A percentile compares a stretch with the other conserved stretches of the same genome.
Evolutionary conservation across 2,113 vertebrate species (phyloP).

Genomic region (Vanacampus margaritifer): DNA sequence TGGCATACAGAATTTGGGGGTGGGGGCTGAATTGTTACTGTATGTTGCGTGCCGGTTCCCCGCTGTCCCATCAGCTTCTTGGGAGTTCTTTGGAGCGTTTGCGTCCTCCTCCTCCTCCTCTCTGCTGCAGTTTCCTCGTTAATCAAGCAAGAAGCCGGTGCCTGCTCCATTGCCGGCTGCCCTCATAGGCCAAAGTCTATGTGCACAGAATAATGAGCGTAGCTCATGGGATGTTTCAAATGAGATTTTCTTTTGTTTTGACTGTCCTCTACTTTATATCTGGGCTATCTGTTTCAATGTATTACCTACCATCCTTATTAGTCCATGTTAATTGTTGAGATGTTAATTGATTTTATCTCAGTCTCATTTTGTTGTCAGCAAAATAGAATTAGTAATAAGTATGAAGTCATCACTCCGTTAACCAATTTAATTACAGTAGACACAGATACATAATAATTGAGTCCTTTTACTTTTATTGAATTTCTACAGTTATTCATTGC

Average conservation of each 20-base stretch:
- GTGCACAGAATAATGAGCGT: constrained; percentile 75
- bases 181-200: constrained; percentile 71
- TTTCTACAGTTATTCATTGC: constrained; percentile 17
- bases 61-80: constrained; percentile 63
- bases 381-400: constrained; percentile 19
- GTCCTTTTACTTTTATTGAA: constrained; percentile 20
- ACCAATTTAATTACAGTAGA: constrained; percentile 15
- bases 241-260: constrained; percentile 77
- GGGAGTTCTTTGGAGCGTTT: constrained; percentile 64
- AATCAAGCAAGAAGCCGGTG: constrained; percentile 86
- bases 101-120: constrained; percentile 51
- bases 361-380: constrained; percentile 20
- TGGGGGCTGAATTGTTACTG: constrained; percentile 43
- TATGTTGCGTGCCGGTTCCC: constrained; percentile 41
- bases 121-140: constrained; percentile 81
- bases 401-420: constrained; percentile 27
- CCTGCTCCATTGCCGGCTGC: constrained; percentile 67
- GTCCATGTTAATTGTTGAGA: constrained; percentile 39
- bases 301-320: constrained; percentile 47
- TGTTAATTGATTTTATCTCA: constrained; percentile 54
- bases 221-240: constrained; percentile 74
- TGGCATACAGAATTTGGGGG: neutral
- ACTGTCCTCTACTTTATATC: constrained; percentile 49
- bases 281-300: constrained; percentile 56
- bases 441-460: constrained; percentile 3